Percentiles rank a stretch among this genome's conserved stretches.
phyloP scores from a whole-genome alignment of 1,140 invertebrate genomes.

The Phymastichus coffea region DNA sequence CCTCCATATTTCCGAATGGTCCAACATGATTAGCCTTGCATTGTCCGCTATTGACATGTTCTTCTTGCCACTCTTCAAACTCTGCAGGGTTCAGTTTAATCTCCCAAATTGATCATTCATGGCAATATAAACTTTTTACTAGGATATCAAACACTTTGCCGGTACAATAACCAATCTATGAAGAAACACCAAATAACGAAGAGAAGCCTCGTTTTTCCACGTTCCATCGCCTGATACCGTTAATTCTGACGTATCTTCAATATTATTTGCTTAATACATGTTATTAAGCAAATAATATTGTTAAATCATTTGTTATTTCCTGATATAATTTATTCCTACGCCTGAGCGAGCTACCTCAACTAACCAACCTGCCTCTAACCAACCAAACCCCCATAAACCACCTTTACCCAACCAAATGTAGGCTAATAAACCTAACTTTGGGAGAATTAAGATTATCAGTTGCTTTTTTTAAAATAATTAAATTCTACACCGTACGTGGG shows the following conservation, averaged over 20 bases:
- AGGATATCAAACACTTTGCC: constrained; percentile 32
- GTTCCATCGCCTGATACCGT: constrained; percentile 28
- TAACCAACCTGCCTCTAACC: no score
- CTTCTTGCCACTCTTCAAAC: constrained; percentile 31
- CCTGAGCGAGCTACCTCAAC: no score
- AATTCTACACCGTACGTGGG: no score
- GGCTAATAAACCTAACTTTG: no score
- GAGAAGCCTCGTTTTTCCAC: constrained; percentile 28
- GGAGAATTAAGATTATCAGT: no score
- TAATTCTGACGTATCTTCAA: constrained; percentile 9
- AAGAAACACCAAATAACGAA: constrained; percentile 27
- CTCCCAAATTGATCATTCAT: constrained; percentile 28
- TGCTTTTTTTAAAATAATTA: no score
- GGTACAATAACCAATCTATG: constrained; percentile 31
- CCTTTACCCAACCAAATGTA: no score
- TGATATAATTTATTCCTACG: no score
- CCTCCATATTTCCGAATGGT: constrained; percentile 25
- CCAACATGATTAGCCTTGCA: constrained; percentile 20
- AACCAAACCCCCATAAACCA: no score
- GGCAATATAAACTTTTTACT: constrained; percentile 31
- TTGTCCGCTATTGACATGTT: constrained; percentile 11
- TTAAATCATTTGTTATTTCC: no score
- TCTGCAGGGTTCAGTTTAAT: constrained; percentile 18
- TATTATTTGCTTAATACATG: constrained; percentile 13
- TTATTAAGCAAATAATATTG: no score